phyloP scores from a whole-genome alignment of 2,888 invertebrate genomes.

The Hemithea aestivaria region DNA sequence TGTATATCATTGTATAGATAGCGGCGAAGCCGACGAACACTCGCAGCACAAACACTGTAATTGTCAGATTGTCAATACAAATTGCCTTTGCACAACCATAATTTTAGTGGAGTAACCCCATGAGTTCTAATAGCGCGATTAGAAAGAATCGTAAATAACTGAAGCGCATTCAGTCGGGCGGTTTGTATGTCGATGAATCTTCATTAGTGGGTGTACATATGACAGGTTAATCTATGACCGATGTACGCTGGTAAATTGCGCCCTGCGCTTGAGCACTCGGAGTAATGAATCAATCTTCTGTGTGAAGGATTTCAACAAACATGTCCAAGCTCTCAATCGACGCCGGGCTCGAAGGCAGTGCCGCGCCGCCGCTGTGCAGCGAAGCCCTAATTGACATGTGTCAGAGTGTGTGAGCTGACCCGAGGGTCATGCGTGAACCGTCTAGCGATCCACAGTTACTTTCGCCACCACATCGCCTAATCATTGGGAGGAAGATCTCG shows the following conservation, averaged over 20 bases:
- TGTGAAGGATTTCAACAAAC: conserved; percentile 70
- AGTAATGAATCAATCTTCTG: conserved; percentile 72
- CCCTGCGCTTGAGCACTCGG: conserved; percentile 41
- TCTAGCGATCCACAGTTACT: conserved; percentile 66
- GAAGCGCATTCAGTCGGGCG: conserved; percentile 27
- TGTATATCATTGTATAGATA: conserved; percentile 48
- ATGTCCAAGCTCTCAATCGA: conserved; percentile 74
- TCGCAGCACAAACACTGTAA: conserved; percentile 47
- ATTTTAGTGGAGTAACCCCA: conserved; percentile 26
- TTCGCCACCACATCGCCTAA: conserved; percentile 51
- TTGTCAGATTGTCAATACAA: conserved; percentile 55
- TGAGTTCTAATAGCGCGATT: conserved; percentile 30
- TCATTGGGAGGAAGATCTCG: conserved; percentile 47
- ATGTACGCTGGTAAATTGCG: conserved; percentile 48
- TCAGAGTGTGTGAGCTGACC: conserved; percentile 75
- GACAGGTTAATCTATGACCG: conserved; percentile 36
- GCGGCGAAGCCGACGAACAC: conserved; percentile 39
- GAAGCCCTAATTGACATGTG: conserved; percentile 76
- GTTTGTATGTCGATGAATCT: conserved; percentile 38
- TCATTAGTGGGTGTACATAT: conserved; percentile 45
- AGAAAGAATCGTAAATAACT: conserved; percentile 33
- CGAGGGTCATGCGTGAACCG: conserved; percentile 69
- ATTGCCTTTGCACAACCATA: conserved; percentile 35
- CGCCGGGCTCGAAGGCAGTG: conserved; percentile 37
- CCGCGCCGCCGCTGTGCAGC: conserved; percentile 44